Conservation (phyloP, 2,113 vertebrate genomes). For the Lepisosteus osseus region DNA sequence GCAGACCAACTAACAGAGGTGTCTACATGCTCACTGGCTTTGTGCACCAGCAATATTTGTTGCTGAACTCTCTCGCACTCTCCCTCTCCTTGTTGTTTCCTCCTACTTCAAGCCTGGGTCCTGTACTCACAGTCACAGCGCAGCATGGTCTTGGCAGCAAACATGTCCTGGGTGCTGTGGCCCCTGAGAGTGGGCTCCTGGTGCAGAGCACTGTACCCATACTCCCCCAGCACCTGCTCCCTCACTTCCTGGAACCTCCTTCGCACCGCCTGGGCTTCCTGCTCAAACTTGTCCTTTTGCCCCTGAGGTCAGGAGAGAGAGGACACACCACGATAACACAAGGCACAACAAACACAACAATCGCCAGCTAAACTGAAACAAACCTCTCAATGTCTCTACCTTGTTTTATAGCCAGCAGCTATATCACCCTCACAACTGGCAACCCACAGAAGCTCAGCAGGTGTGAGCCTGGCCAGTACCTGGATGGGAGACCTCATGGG, state of each 20-base stretch:
- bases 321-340: neutral
- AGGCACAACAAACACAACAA: conserved; percentile 46
- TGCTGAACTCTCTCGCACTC: too few relatives aligned
- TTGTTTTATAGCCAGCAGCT: too few relatives aligned
- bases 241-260: conserved; percentile 62
- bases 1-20: too few relatives aligned
- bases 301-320: conserved; percentile 36
- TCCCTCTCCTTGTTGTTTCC: too few relatives aligned
- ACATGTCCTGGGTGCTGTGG: conserved; percentile 68
- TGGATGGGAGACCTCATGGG: too few relatives aligned
- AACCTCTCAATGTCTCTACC: too few relatives aligned
- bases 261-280: conserved; percentile 47
- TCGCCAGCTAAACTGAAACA: conserved; percentile 21
- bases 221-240: conserved; percentile 59
- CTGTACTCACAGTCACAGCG: conserved; percentile 76
- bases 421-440: too few relatives aligned
- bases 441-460: too few relatives aligned
- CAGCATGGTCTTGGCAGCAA: conserved; percentile 62
- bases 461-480: too few relatives aligned
- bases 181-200: neutral
- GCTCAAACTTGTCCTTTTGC: conserved; percentile 42
- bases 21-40: too few relatives aligned
- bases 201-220: conserved; percentile 49
- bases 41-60: too few relatives aligned
- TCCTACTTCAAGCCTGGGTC: too few relatives aligned